Base-by-base conservation (phyloP, 1,140 invertebrate species). In the Polypedilum pembai region DNA sequence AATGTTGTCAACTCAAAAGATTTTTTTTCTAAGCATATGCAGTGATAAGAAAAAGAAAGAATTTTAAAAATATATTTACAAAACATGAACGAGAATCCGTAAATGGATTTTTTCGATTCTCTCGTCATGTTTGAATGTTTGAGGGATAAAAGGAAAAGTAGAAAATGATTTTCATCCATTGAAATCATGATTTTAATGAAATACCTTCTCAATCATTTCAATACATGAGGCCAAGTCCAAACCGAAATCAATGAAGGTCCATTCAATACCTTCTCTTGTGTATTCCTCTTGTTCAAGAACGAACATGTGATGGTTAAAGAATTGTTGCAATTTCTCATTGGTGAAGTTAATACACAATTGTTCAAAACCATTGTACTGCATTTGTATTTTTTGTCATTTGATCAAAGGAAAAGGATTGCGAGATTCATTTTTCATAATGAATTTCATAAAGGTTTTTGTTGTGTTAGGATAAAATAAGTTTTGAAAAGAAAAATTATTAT, bases 241-340 rank as follows among this genome's bases (percentile, higher is more conserved):
- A 86, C 97, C 97, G 88, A 99, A 99, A 88, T 99, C 96, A 87
- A 99, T 98, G 88, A 98, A 98, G 80, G 92, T 91, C 97, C 96
- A 99, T 83, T 96, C 92, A 86, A 98, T 98, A 83, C 95, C 95
- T 86, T 99, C 97, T 80, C 92, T 90, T 83, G 96, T 93, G 88
- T 99, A 99, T 83, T 98, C 97, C 88, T 99, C 98, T 91, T 99
- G 98, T 87, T 99, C 98, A 83, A 99, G 89, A 79, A 99, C 95
- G 86, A 99, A 99, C 97, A 99, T 99, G 88, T 99, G 98, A 85
- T 99, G 97, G 88, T 99, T 99, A 94, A 99, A 99, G 90, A 99
- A 99, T 86, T 99, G 98, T 87, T 99, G 97, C 79, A 99, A 89
- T 85, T 98, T 96, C 89, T 99, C 97, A 85, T 99, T 99, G 85